Percentiles rank a stretch among this genome's conserved stretches.
These are phyloP conservation scores for Lepisosteus osseus DNA, from an alignment of 2,113 vertebrate genomes.

Conservation along the genomic window DNA sequence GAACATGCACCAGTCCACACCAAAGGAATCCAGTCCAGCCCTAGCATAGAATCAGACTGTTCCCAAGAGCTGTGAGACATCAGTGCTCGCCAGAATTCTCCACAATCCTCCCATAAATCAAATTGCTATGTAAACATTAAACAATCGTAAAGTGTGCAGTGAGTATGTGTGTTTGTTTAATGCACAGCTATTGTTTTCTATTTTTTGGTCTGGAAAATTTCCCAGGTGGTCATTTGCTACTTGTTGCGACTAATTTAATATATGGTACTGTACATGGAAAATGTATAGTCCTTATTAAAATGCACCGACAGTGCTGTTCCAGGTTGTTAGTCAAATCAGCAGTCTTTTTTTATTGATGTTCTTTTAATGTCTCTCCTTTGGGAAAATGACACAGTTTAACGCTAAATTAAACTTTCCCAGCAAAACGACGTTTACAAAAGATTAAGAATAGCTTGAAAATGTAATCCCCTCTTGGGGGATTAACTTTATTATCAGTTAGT, in stretches of 20 bases:
- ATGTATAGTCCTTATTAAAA: neutral
- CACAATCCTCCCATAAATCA: too few relatives aligned
- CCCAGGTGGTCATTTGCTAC: slow-evolving; percentile 11
- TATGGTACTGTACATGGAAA: neutral
- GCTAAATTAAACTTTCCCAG: neutral
- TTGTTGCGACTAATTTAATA: slow-evolving; percentile 9
- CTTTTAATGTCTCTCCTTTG: neutral
- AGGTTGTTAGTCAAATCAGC: neutral
- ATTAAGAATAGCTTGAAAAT: neutral
- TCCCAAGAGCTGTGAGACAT: too few relatives aligned
- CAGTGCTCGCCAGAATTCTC: too few relatives aligned
- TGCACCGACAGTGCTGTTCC: neutral
- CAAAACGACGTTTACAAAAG: neutral
- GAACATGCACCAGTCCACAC: too few relatives aligned
- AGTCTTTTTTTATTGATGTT: neutral
- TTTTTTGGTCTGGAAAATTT: neutral
- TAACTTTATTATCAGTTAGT: neutral
- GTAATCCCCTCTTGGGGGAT: neutral
- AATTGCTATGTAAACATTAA: too few relatives aligned
- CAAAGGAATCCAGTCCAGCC: too few relatives aligned
- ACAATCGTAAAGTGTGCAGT: too few relatives aligned
- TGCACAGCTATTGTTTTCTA: neutral
- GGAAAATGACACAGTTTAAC: neutral
- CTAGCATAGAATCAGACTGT: too few relatives aligned
- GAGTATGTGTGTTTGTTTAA: too few relatives aligned